A percentile compares a stretch with the other conserved stretches of the same genome.
Evolutionary conservation across 2,113 vertebrate genomes (phyloP).

Genomic region (Salvelinus namaycush): DNA sequence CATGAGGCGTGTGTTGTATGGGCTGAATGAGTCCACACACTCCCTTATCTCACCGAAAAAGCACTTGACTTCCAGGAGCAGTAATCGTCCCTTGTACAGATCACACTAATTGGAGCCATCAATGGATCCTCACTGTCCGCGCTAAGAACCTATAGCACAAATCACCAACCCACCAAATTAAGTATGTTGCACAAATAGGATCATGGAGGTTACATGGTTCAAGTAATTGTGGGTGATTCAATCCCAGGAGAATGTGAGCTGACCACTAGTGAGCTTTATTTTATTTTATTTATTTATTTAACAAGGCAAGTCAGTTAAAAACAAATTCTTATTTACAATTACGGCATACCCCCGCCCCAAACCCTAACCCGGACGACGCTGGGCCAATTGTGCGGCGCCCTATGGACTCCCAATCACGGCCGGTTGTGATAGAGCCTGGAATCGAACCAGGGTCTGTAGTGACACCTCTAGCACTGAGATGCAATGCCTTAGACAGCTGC

Average conservation of each 20-base stretch:
- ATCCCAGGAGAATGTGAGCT: neutral
- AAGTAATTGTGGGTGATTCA: neutral
- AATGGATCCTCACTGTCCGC: neutral
- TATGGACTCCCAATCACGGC: too few relatives aligned
- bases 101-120: neutral
- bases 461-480: too few relatives aligned
- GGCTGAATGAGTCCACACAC: slow-evolving; percentile 15
- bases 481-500: too few relatives aligned
- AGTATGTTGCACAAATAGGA: neutral
- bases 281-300: neutral
- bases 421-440: too few relatives aligned
- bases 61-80: neutral
- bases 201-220: slow-evolving; percentile 6
- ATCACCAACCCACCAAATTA: neutral
- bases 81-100: neutral
- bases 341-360: too few relatives aligned
- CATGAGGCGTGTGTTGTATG: slow-evolving; percentile 26
- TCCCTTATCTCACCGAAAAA: slow-evolving; percentile 28
- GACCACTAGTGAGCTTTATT: neutral
- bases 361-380: too few relatives aligned
- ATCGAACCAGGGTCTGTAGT: too few relatives aligned
- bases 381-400: too few relatives aligned
- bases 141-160: neutral
- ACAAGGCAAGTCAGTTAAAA: too few relatives aligned
- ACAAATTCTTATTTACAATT: too few relatives aligned